Evolutionary conservation across 2,797 vertebrate species (phyloP).

Genomic region (Hirundo rustica): DNA sequence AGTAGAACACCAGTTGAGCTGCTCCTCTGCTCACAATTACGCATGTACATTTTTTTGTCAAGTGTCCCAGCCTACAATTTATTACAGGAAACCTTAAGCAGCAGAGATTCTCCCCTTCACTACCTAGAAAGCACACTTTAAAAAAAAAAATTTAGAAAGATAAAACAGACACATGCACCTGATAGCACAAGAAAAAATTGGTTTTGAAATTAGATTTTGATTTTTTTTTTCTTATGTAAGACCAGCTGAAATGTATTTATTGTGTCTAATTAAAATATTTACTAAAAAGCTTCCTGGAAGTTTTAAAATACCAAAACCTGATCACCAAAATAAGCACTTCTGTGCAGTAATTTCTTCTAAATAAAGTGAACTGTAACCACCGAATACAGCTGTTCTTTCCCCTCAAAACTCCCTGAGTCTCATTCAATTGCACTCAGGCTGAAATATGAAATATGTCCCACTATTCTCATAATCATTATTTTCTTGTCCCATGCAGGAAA

Average conservation of each 20-base stretch:
- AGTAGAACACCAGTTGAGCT: slow-evolving; percentile 34
- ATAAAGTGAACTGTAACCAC: not conserved
- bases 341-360: slow-evolving; percentile 5
- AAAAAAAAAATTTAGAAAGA: not conserved
- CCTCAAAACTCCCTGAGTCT: slow-evolving; percentile 6
- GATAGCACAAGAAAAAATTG: not conserved
- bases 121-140: slow-evolving; percentile 1
- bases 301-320: slow-evolving; percentile 21
- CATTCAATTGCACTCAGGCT: not conserved
- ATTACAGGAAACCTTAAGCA: slow-evolving; percentile 23
- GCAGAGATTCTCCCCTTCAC: not conserved
- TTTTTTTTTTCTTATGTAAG: not conserved
- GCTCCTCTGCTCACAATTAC: slow-evolving; percentile 3
- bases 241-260: slow-evolving; percentile 31
- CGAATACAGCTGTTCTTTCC: slow-evolving; percentile 17
- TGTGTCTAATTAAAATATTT: slow-evolving; percentile 43
- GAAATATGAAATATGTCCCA: not conserved
- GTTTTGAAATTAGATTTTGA: not conserved
- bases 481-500: not conserved
- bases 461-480: not conserved
- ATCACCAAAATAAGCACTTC: slow-evolving; percentile 22
- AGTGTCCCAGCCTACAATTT: not conserved
- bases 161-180: not conserved
- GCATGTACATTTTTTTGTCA: not conserved
- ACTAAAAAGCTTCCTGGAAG: slow-evolving; percentile 36